These are phyloP conservation scores for Actenoides hombroni DNA, from an alignment of 2,113 vertebrate species.

Conservation along the genomic window DNA sequence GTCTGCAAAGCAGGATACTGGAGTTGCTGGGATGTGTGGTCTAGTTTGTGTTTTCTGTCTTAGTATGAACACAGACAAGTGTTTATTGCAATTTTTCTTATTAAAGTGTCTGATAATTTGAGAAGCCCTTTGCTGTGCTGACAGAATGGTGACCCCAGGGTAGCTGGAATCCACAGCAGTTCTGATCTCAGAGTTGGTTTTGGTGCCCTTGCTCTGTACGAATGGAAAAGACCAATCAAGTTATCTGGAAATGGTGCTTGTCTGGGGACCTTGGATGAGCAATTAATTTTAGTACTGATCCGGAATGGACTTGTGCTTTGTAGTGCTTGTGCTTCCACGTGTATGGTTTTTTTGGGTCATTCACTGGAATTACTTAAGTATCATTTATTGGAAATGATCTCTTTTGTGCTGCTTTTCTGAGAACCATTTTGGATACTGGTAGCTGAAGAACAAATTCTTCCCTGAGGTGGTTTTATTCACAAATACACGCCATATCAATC, in stretches of 20 bases:
- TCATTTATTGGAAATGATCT: conserved; percentile 48
- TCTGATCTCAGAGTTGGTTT: background rate
- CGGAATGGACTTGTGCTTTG: background rate
- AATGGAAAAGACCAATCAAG: background rate
- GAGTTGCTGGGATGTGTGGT: background rate
- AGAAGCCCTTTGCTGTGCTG: background rate
- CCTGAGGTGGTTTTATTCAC: conserved; percentile 44
- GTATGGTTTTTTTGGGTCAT: background rate
- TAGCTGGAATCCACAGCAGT: background rate
- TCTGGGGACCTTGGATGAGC: background rate
- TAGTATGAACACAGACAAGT: background rate
- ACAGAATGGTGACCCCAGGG: background rate
- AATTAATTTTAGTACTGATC: conserved; percentile 1
- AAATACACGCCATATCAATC: background rate
- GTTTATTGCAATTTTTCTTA: background rate
- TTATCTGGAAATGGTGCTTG: conserved; percentile 2
- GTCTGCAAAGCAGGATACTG: background rate
- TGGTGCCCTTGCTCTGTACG: background rate
- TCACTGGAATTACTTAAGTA: conserved; percentile 42
- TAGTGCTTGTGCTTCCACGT: background rate
- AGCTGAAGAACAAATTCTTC: conserved; percentile 59
- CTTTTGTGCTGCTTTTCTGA: conserved; percentile 47
- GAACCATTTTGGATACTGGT: conserved; percentile 31
- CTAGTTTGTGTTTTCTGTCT: background rate
- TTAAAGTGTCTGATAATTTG: background rate